phyloP scores from a whole-genome alignment of 2,113 vertebrate genomes.

The Hemiscyllium ocellatum region DNA sequence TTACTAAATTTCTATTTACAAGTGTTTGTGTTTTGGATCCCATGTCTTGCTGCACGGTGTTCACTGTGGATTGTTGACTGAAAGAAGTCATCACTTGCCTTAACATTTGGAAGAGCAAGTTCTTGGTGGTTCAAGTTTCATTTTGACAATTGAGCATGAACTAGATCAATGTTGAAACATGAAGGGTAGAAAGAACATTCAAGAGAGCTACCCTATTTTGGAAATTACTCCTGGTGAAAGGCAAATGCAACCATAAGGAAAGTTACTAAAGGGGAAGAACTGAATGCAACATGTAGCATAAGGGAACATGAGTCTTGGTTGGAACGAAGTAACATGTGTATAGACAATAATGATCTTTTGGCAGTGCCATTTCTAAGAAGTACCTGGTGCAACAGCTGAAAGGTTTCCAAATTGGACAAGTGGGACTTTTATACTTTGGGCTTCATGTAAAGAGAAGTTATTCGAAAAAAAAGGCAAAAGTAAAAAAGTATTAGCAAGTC shows the following conservation, averaged over 20 bases:
- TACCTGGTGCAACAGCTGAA: not conserved
- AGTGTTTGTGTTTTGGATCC: not conserved
- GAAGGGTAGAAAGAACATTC: not conserved
- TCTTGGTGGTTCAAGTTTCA: no score
- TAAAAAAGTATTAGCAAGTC: no score
- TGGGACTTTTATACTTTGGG: no score
- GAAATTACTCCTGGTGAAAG: not conserved
- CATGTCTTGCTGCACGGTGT: not conserved
- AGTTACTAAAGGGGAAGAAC: not conserved
- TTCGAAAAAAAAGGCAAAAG: no score
- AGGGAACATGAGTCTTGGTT: not conserved
- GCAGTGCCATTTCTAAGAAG: not conserved
- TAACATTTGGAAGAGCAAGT: no score
- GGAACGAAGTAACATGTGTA: not conserved
- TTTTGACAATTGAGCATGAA: no score
- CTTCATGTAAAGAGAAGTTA: no score
- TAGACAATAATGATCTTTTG: not conserved
- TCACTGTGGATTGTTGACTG: not conserved
- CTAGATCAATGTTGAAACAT: not conserved
- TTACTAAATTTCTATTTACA: not conserved
- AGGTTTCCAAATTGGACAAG: not conserved
- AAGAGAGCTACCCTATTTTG: not conserved
- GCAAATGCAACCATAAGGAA: no score
- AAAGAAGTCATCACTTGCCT: not conserved
- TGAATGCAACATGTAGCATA: not conserved